Evolutionary conservation across 2,113 vertebrate species (phyloP), one percentile per base, ranked within the genome.

Genomic region (Rissa tridactyla): DNA sequence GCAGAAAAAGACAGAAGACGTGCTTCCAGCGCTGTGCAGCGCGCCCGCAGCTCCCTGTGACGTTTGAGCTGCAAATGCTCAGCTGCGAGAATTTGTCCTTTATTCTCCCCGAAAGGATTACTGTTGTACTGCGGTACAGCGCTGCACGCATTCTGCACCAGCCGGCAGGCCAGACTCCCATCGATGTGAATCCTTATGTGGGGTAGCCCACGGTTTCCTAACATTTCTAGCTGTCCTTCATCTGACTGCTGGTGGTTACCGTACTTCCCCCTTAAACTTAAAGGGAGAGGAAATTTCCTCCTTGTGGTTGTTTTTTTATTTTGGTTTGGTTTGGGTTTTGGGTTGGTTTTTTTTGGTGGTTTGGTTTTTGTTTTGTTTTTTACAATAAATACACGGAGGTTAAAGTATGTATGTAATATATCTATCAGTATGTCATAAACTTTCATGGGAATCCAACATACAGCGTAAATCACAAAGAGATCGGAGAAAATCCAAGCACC

Each of bases 61-160:
- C 1, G 7, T n/a, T 23, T 16, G 36, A 86, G 40, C 11, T 58
- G 36, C 81, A 78, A 46, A 23, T 10, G 29, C 42, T 84, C 57
- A 68, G 42, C 36, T 90, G 69, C 1, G 13, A 77, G 64, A 51
- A 71, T 36, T 21, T 49, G 55, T 60, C 23, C 82, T 88, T 66
- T 55, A 26, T 17, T 25, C 20, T 68, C 30, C 64, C 42, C 10
- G 3, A 30, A n/a, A 42, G 32, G n/a, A 73, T n/a, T 13, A 16
- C 0, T 42, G 40, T 8, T 3, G 0, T 21, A 25, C 40, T 49
- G 34, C 47, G 66, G 42, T 11, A 42, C 60, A 44, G 52, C 2
- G 4, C 54, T 38, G 46, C 2, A 21, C 1, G 13, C 20, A 18
- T 7, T 16, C 6, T 6, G 57, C 36, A 23, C 82, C 42, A 54